Percentiles rank a stretch among this genome's conserved stretches.
These are phyloP conservation scores for Agapornis canus DNA, from an alignment of 2,797 vertebrate species.

Conservation along the genomic window DNA sequence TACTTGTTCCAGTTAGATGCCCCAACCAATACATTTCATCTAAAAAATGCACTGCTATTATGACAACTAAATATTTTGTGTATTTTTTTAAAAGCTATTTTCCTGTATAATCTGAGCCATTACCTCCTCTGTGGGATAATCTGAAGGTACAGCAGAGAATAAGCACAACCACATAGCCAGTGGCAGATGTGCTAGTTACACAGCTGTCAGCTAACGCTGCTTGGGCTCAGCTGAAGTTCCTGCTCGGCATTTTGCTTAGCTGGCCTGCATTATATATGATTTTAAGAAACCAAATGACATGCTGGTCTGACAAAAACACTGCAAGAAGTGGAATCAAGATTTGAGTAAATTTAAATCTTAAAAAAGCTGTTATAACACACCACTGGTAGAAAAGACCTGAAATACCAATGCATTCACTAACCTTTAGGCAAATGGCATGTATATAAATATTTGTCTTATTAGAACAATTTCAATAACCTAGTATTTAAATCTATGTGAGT, in stretches of 20 bases:
- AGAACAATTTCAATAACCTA: neutral
- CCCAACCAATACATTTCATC: neutral
- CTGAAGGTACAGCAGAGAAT: neutral
- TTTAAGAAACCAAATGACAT: neutral
- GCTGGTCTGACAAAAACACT: neutral
- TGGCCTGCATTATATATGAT: neutral
- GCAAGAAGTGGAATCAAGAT: neutral
- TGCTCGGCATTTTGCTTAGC: neutral
- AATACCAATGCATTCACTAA: neutral
- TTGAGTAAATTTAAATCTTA: neutral
- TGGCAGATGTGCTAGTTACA: neutral
- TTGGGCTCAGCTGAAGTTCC: neutral
- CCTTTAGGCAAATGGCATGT: neutral
- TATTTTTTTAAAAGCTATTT: neutral
- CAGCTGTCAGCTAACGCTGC: neutral
- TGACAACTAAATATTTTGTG: neutral
- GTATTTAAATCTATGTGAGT: neutral
- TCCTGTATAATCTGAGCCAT: neutral
- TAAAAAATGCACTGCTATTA: neutral
- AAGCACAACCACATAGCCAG: neutral
- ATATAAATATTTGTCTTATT: neutral
- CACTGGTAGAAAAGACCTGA: neutral
- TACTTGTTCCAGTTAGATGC: neutral
- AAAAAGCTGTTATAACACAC: neutral
- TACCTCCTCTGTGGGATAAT: neutral